Base-by-base conservation (phyloP, 2,113 vertebrate genomes). In the Microtus richardsoni region DNA sequence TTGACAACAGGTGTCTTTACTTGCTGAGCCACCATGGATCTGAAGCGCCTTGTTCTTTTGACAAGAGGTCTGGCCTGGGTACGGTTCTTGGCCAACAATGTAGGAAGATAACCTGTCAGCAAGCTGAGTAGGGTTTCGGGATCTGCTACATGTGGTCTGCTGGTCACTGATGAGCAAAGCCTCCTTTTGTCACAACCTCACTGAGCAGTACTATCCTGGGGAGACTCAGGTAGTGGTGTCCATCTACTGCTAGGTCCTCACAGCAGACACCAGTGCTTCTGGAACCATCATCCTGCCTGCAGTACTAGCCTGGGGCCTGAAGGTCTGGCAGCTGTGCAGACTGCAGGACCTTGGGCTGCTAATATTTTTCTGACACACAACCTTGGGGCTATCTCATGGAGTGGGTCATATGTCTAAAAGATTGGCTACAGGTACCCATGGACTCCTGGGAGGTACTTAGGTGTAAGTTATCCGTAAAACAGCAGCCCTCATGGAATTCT, bases 391-490 rank as follows among this genome's bases (percentile, higher is more conserved):
- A 84, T 84, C 28, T 89, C 68, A 17, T 68, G 1, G 36, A 97
- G 54, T 36, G 66, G 60, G 78, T 93, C 77, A 78, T 83, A 47
- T 30, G 83, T 16, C 73, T 14, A 0, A 22, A 93, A 47, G 52
- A 28, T 71, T 52, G 30, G 36, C 85, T 19, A 30, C 0, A 36
- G 77, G 64, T 73, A n/a, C n/a, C 12, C 5, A 39, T 86, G 62
- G 71, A 85, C 83, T 91, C 36, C 95, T 54, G 80, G 83, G 74
- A 94, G 77, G 47, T 71, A 54, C 83, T 96, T 85, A 84, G 77
- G 41, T 89, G 22, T 49, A 91, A 93, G 74, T 93, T 64, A 95
- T 36, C 33, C 79, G 52, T 79, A 62, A 73, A 75, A 89, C 78
- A 60, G 73, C 64, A 86, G 88, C 12, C 12, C 66, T 70, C n/a